Percentiles rank a stretch among this genome's conserved stretches.
These are phyloP conservation scores for Genyomyrus donnyi DNA, from an alignment of 2,113 vertebrate species.

Conservation along the genomic window DNA sequence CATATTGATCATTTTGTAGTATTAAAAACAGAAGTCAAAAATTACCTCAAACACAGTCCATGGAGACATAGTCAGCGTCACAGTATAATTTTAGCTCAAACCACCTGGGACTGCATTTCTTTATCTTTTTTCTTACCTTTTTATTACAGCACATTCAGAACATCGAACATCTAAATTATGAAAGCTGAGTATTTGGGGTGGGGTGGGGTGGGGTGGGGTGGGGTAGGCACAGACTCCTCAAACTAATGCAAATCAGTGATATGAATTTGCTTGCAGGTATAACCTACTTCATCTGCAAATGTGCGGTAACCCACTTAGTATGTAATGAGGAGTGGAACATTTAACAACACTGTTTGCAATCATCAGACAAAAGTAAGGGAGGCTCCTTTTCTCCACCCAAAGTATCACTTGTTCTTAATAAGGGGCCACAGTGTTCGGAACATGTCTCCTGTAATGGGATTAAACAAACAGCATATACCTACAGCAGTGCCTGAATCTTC, in stretches of 20 bases:
- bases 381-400: conserved; percentile 52
- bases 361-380: conserved; percentile 41
- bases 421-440: conserved; percentile 15
- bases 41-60: not conserved
- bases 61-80: not conserved
- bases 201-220: not conserved
- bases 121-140: not conserved
- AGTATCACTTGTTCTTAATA: conserved; percentile 36
- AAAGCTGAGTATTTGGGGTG: not conserved
- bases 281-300: conserved; percentile 55
- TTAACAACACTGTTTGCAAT: conserved; percentile 56
- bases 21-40: not conserved
- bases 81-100: not conserved
- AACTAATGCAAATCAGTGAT: conserved; percentile 55
- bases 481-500: not conserved
- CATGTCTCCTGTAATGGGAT: conserved; percentile 13
- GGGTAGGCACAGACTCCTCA: not conserved
- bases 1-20: not conserved
- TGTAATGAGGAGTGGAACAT: conserved; percentile 49
- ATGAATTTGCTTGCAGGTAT: conserved; percentile 54
- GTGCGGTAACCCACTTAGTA: conserved; percentile 49
- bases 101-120: not conserved
- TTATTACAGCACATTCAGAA: not conserved
- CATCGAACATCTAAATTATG: not conserved
- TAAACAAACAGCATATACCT: not conserved